Conservation (phyloP, 2,113 vertebrate genomes). For the Ochotona princeps region DNA sequence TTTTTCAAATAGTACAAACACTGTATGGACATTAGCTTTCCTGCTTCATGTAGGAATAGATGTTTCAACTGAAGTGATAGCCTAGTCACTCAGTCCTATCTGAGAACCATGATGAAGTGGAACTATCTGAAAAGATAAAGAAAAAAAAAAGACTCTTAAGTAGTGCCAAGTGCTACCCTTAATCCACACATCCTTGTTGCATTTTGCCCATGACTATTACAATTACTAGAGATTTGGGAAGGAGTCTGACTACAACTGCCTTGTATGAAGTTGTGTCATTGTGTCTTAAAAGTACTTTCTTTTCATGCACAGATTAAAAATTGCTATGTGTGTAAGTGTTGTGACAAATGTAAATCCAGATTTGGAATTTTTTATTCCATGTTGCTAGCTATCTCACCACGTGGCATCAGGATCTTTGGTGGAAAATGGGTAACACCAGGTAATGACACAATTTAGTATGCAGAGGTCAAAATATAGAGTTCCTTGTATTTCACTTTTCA, state of each 20-base stretch:
- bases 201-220: not conserved
- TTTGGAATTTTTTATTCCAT: not conserved
- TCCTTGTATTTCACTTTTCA: not conserved
- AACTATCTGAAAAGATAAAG: not conserved
- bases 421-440: not conserved
- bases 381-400: not conserved
- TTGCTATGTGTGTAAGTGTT: not conserved
- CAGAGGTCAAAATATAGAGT: not conserved
- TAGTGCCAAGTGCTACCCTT: too few relatives aligned
- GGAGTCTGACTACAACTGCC: not conserved
- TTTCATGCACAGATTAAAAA: not conserved
- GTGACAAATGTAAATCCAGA: not conserved
- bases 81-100: not conserved
- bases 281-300: not conserved
- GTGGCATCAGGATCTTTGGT: not conserved
- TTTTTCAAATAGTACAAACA: conserved; percentile 12
- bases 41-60: not conserved
- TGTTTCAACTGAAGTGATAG: conserved; percentile 35
- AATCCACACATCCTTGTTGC: not conserved
- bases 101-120: not conserved
- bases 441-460: not conserved
- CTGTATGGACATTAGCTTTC: not conserved
- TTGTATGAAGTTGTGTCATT: not conserved
- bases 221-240: conserved; percentile 8
- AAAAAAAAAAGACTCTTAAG: not conserved